Conservation (phyloP, 2,888 invertebrate genomes). For the Psylliodes chrysocephalus region DNA sequence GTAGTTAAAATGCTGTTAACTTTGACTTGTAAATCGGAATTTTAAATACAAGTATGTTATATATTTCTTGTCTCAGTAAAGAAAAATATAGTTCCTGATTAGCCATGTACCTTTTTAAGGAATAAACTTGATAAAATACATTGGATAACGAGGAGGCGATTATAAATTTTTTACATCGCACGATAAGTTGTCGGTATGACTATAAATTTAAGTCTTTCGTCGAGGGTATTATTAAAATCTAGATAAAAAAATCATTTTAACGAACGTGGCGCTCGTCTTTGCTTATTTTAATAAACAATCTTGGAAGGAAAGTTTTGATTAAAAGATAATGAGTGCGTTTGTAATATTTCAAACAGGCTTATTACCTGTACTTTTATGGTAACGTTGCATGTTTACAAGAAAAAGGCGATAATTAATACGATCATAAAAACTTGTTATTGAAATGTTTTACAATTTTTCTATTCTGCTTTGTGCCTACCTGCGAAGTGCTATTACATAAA, state of each 20-base stretch:
- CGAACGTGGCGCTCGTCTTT: slow-evolving; percentile 27
- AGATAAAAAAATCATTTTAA: slow-evolving; percentile 36
- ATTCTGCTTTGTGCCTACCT: no score
- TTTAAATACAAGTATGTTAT: no score
- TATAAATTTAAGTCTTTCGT: slow-evolving; percentile 41
- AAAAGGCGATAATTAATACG: neutral
- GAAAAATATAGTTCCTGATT: no score
- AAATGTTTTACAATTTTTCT: no score
- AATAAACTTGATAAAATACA: neutral
- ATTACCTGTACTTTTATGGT: neutral
- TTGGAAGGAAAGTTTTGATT: slow-evolving; percentile 11
- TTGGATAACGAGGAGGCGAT: slow-evolving; percentile 22
- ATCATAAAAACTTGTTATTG: no score
- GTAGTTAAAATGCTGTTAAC: no score
- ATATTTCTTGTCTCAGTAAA: no score
- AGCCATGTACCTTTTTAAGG: no score
- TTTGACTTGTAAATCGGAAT: no score
- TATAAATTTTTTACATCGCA: slow-evolving; percentile 28
- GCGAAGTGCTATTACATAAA: no score
- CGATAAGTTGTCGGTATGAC: slow-evolving; percentile 27
- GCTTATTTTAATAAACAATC: slow-evolving; percentile 28
- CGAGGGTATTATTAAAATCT: slow-evolving; percentile 37
- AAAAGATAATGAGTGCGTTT: slow-evolving; percentile 21
- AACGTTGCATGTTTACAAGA: neutral
- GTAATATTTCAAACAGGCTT: slow-evolving; percentile 15